Conservation (phyloP, 2,113 vertebrate genomes). For the Mus musculus region DNA sequence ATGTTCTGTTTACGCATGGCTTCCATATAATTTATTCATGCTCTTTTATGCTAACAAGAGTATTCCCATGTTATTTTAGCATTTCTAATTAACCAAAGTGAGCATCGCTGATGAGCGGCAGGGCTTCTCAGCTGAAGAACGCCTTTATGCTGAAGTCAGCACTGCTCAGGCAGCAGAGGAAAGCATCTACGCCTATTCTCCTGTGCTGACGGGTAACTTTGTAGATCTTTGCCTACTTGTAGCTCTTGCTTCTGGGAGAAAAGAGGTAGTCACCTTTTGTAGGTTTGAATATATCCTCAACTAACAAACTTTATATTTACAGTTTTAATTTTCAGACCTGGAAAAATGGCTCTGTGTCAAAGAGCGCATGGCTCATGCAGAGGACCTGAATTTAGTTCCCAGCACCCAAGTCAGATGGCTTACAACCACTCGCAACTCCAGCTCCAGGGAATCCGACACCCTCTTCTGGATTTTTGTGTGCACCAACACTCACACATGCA, state of each 20-base stretch:
- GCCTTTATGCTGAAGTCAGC: constrained; percentile 79
- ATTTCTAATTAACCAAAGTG: constrained; percentile 78
- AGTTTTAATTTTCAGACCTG: neutral
- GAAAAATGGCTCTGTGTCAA: too few relatives aligned
- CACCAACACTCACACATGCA: neutral
- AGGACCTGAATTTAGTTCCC: neutral
- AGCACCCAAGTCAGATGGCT: neutral
- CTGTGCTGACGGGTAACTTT: neutral
- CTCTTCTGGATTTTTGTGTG: neutral
- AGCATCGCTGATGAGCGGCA: constrained; percentile 42
- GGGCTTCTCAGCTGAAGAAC: neutral
- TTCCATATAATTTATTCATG: constrained; percentile 80
- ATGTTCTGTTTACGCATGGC: constrained; percentile 38
- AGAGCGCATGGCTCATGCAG: neutral
- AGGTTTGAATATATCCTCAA: constrained; percentile 42
- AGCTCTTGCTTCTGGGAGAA: neutral
- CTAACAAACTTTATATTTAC: constrained; percentile 50
- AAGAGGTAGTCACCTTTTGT: constrained; percentile 34
- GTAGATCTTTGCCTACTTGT: constrained; percentile 64
- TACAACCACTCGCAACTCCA: neutral
- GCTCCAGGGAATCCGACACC: neutral
- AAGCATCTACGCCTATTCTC: neutral
- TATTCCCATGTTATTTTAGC: constrained; percentile 72
- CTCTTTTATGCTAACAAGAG: constrained; percentile 71
- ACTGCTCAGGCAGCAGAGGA: neutral